Base-by-base conservation (phyloP, 30 jellyfish, hydroid and myxozoan species). In the Aurelia aurita complex sp. Pacific region DNA sequence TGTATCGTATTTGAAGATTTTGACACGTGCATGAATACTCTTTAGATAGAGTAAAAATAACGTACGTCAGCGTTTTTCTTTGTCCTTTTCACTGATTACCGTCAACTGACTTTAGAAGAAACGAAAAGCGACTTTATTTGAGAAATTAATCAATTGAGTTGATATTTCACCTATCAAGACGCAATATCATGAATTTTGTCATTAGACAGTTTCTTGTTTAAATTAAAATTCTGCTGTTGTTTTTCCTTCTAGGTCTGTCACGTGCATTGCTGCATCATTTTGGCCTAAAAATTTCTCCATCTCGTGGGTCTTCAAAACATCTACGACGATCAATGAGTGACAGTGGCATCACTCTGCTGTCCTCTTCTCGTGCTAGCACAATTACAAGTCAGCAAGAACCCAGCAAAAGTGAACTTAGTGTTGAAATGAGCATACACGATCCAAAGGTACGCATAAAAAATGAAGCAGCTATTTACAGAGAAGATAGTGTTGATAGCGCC, bases 311-410 rank as follows among this genome's bases (percentile, higher is more conserved):
- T 9, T 42, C 66, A 33, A 32, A 38, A 40, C 40, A 52, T 50
- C n/a, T 73, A 19, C 54, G 38, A 23, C 54, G 70, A 23, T n/a
- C 83, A 12, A 52, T 73, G 53, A 73, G 83, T 50, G 83, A 73
- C 46, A 73, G 83, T 52, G 83, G 83, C 51, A 73, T 73, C 38
- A 73, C 29, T 42, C 17, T 73, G 29, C 83, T 73, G n/a, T 73
- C 83, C 17, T 46, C 23, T 73, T 73, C 83, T 23, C 13, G 10
- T 32, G 83, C 38, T 0, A 19, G 19, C 23, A 14, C 77, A 67
- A 3, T 67, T 32, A 67, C 42, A 67, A 4, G 51, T 15, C 42
- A 13, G 77, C 42, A 8, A 67, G 35, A 67, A 29, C 60, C 12
- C 6, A 38, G 19, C 3, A 32, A 46, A 17, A 5, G 10, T 1